These are phyloP conservation scores for Erebia epiphron DNA, from an alignment of 2,888 invertebrate species.

Conservation along the genomic window DNA sequence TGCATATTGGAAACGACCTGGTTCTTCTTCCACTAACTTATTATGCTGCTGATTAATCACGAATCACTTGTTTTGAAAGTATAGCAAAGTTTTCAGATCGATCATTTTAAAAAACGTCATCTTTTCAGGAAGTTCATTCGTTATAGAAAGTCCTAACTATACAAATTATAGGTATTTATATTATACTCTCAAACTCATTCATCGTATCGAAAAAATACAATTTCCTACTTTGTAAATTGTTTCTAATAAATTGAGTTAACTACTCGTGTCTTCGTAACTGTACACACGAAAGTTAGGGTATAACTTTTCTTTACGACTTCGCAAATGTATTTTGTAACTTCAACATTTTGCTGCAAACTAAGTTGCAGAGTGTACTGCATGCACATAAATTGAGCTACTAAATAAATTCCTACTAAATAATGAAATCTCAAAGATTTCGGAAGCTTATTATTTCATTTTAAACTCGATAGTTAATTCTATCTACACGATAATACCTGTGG, in stretches of 20 bases:
- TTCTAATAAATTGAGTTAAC: neutral
- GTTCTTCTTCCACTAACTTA: neutral
- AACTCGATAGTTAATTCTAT: too few relatives aligned
- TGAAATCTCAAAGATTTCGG: neutral
- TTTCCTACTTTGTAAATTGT: neutral
- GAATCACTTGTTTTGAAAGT: neutral
- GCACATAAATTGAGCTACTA: neutral
- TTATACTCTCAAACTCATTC: too few relatives aligned
- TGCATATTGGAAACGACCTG: slow-evolving; percentile 77
- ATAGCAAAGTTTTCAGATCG: neutral
- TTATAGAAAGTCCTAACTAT: neutral
- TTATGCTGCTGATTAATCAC: slow-evolving; percentile 23
- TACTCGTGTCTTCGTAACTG: neutral
- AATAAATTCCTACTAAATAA: neutral
- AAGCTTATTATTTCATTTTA: neutral
- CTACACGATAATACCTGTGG: too few relatives aligned
- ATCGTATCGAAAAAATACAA: neutral
- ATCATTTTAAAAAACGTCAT: neutral
- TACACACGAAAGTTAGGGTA: slow-evolving; percentile 19
- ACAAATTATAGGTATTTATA: neutral
- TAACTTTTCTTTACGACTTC: slow-evolving; percentile 7
- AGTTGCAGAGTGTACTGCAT: neutral
- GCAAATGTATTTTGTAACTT: slow-evolving; percentile 13
- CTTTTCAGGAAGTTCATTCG: neutral
- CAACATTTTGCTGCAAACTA: neutral